Conservation (phyloP, 2,888 invertebrate species). For the Plutella xylostella region DNA sequence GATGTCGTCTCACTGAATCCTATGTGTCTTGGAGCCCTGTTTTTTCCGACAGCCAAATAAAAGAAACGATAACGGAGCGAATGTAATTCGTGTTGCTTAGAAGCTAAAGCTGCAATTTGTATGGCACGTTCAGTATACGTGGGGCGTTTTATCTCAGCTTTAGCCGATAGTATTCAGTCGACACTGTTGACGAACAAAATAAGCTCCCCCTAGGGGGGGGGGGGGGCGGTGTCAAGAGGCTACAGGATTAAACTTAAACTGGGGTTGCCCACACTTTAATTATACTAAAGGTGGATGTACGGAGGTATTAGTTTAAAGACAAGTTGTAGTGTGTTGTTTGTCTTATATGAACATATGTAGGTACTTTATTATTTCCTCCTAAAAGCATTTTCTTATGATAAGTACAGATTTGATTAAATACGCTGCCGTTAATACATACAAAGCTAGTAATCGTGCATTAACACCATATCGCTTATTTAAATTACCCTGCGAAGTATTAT, state of each 20-base stretch:
- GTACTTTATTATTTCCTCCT: too few relatives aligned
- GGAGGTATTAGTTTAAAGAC: not conserved
- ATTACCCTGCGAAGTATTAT: not conserved
- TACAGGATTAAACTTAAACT: slow-evolving; percentile 69
- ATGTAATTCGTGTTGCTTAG: slow-evolving; percentile 38
- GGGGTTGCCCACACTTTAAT: slow-evolving; percentile 65
- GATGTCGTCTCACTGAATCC: slow-evolving; percentile 49
- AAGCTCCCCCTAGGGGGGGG: slow-evolving; percentile 50
- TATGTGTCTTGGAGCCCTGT: slow-evolving; percentile 39
- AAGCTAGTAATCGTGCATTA: too few relatives aligned
- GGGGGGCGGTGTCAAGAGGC: slow-evolving; percentile 66
- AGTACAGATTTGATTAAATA: too few relatives aligned
- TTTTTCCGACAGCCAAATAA: slow-evolving; percentile 41
- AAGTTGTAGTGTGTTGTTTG: too few relatives aligned
- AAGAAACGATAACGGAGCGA: slow-evolving; percentile 28
- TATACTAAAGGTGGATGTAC: slow-evolving; percentile 60
- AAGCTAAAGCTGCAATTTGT: slow-evolving; percentile 43
- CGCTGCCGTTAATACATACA: too few relatives aligned
- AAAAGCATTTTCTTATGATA: too few relatives aligned
- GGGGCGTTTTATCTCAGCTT: slow-evolving; percentile 51
- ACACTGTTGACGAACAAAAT: slow-evolving; percentile 68
- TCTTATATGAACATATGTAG: too few relatives aligned
- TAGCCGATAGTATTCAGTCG: slow-evolving; percentile 62
- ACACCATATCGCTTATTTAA: slow-evolving; percentile 3
- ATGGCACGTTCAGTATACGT: slow-evolving; percentile 38